Base-by-base conservation (phyloP, 2,797 vertebrate species). In the Chelon labrosus region DNA sequence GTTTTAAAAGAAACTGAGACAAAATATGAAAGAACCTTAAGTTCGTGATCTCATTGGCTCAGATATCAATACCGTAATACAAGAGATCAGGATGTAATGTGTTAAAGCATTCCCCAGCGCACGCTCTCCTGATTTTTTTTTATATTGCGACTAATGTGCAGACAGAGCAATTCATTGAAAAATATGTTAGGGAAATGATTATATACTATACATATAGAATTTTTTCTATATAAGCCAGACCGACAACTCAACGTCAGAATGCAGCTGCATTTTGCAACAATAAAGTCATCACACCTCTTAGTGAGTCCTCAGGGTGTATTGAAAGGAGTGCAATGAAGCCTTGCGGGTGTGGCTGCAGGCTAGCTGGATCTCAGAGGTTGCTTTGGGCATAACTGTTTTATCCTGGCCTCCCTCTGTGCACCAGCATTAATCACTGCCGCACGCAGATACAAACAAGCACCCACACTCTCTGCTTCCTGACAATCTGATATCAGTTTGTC, bases 311-410 rank as follows among this genome's bases (percentile, higher is more conserved):
- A 1, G 69, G 84, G 84, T 61, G 39, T 60, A 73, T 51, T 75
- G 73, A 75, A 82, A 83, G 55, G 27, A 78, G 75, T 19, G 58
- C 61, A 46, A 6, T 22, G 67, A 68, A 68, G 85, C 88, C 89
- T 83, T 0, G 58, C n/a, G 83, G 91, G 85, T 27, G 87, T 80
- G 86, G 83, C 91, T 87, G 75, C 83, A 79, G 86, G 91, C 85
- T 73, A 79, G 80, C 65, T 73, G 51, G 63, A 62, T 84, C 78
- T 86, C 49, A 44, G 73, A 82, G 87, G 90, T 67, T 75, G 86
- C 90, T 91, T 57, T 70, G 58, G 90, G 91, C 85, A 49, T 80
- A 63, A 78, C 72, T 44, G 84, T 87, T 87, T 85, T 79, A 91
- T 88, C 77, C 54, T 54, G 20, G 59, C 79, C 53, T 81, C 75